A percentile compares a stretch with the other conserved stretches of the same genome.
Conservation (phyloP, 2,888 invertebrate genomes). For the Sepiola atlantica region DNA sequence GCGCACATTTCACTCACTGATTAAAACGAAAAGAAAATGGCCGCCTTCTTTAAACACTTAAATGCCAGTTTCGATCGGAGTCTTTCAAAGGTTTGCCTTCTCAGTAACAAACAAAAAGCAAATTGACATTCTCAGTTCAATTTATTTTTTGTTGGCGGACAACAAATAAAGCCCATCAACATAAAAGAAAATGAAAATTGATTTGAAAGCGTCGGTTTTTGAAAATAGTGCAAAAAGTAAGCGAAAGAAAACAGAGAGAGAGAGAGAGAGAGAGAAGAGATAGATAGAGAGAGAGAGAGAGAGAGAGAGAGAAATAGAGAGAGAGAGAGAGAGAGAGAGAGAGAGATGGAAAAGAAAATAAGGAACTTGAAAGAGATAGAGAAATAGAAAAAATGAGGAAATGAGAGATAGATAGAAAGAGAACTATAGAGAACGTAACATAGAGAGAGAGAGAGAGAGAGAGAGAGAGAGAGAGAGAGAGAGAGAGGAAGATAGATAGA, state of each 20-base stretch:
- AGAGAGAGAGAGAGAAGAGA: not conserved
- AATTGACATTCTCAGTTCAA: not conserved
- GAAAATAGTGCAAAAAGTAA: too few species aligned
- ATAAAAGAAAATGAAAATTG: not conserved
- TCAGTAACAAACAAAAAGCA: not conserved
- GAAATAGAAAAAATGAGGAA: not conserved
- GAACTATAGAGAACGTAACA: not conserved
- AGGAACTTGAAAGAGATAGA: not conserved
- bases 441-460: not conserved
- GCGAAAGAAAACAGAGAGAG: too few species aligned
- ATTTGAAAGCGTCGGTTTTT: not conserved
- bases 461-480: not conserved
- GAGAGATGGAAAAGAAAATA: not conserved
- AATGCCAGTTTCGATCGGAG: not conserved
- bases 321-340: not conserved
- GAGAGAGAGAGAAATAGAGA: not conserved
- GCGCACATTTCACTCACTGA: not conserved
- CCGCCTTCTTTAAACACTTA: not conserved
- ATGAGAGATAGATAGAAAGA: not conserved
- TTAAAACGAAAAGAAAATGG: not conserved
- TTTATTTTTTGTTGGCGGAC: not conserved
- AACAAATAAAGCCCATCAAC: not conserved
- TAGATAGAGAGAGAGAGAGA: not conserved
- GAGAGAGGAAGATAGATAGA: not conserved
- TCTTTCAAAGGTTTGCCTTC: not conserved